Base-by-base conservation (phyloP, 2,888 invertebrate genomes). In the Euspilapteryx auroguttella region DNA sequence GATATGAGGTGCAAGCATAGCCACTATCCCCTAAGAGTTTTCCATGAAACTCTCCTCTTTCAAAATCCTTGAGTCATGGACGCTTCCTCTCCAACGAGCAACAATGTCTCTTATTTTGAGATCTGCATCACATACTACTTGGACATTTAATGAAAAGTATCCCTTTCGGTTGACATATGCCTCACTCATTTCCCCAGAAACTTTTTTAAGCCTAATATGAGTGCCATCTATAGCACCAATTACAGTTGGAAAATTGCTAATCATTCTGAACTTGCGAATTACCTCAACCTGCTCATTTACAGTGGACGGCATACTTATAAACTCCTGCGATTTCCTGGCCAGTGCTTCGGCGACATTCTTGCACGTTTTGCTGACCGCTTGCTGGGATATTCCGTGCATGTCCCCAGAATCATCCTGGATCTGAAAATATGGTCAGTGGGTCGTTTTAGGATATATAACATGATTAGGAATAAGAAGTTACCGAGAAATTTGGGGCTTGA, bases 131-230 rank as follows among this genome's bases (percentile, higher is more conserved):
- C 27, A 33, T 5, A 34, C 21, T 24, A 34, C 34, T 22, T 36
- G 36, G 2, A 34, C 34, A 23, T 38, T 37, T 6, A 38, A 13
- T 3, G 33, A 37, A 14, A 8, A 30, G 24, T 17, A 34, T 13
- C 33, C 34, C 21, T 38, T 37, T 13, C 32, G 28, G 12, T 37
- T 34, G 9, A 34, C 32, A 27, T 34, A 38, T 25, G 28, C 22
- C 37, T 32, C 7, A 28, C 34, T 13, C 3, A 4, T 21, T 32
- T 30, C 11, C 35, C 36, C 9, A 27, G 26, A 8, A 24, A 21
- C 14, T 32, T 36, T 35, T 25, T 14, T 24, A 11, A 38, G 35
- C 32, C 14, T 30, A 10, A 38, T 37, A 14, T 38, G 38, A 11
- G 35, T 37, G 22, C 35, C 28, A 21, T 35, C 29, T 9, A 33